Evolutionary conservation across 2,888 invertebrate species (phyloP).

Genomic region (Maniola hyperantus): DNA sequence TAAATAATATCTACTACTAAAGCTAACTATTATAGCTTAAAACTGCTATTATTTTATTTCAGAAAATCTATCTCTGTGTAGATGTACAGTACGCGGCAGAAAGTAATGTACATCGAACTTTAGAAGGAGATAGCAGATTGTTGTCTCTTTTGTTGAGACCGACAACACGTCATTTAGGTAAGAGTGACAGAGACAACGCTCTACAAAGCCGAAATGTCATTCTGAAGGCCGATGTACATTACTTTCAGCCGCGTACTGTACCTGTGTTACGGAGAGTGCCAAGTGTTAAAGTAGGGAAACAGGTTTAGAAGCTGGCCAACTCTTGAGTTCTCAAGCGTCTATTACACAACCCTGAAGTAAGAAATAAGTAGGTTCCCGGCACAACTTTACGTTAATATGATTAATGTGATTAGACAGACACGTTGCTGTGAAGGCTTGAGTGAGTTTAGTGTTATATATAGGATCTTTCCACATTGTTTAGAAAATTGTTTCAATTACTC

Average conservation of each 20-base stretch:
- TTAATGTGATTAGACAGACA: conserved; percentile 9
- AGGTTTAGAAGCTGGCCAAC: conserved; percentile 53
- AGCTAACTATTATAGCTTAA: background rate
- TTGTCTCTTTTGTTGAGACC: too few species aligned
- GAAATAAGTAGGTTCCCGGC: conserved; percentile 28
- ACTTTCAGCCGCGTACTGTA: too few species aligned
- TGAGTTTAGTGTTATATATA: background rate
- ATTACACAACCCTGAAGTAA: conserved; percentile 40
- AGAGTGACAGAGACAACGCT: too few species aligned
- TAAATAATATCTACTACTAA: background rate
- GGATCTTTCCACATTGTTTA: conserved; percentile 6
- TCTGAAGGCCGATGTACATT: too few species aligned
- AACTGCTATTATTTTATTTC: background rate
- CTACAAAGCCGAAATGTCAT: too few species aligned
- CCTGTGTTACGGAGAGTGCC: conserved; percentile 43
- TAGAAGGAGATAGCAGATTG: too few species aligned
- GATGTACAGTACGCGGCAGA: background rate
- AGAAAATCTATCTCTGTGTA: background rate
- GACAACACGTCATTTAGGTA: too few species aligned
- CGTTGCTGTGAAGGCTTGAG: background rate
- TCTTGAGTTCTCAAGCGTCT: conserved; percentile 47
- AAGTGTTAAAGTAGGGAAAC: conserved; percentile 53
- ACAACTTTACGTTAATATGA: conserved; percentile 28
- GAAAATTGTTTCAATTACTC: background rate
- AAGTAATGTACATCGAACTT: too few species aligned